Evolutionary conservation across 2,888 invertebrate genomes (phyloP), one percentile per base, ranked within the genome.

Genomic region (Drosophila vallismaia): DNA sequence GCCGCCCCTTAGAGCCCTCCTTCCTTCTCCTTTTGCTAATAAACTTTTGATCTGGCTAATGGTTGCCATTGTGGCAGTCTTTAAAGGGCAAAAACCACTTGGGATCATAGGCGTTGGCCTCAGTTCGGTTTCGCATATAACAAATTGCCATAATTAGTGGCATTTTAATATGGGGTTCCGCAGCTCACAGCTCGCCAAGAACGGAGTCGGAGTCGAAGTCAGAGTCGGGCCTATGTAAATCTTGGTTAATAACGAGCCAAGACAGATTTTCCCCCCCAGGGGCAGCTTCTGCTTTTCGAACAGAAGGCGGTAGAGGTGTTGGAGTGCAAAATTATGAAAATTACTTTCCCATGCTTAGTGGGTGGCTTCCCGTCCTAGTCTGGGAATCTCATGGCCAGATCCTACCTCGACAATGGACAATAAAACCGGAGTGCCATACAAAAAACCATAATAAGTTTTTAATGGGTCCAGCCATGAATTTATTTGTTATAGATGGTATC

Each of bases 101-200:
- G 52, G 31, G 38, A 29, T 59, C 53, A 60, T 53, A 67, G 72
- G 72, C 66, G 74, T 79, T 67, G 70, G 59, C 54, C 50, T 59
- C 44, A 48, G 63, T 52, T 75, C 66, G 70, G 49, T 63, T 76
- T 64, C 58, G 70, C 73, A 70, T 77, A 77, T 66, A 73, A 80
- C 71, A 69, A 84, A 84, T 77, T 75, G 75, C 69, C 77, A 59
- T 80, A 79, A 79, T 79, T 80, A 84, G 81, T 64, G 71, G 56
- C 69, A 67, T 62, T 74, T 80, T 63, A 76, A 82, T 82, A 59
- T 28, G 63, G 56, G 58, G 71, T 68, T 59, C 28, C 24, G 40
- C 40, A 49, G 12, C 9, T 73, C 62, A 62, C 58, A 68, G 60
- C 63, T 59, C 62, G 19, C 52, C 55, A 49, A 46, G 33, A 29